These are phyloP conservation scores for Dendrocincla tyrannina DNA, from an alignment of 2,797 vertebrate genomes.

Conservation along the genomic window DNA sequence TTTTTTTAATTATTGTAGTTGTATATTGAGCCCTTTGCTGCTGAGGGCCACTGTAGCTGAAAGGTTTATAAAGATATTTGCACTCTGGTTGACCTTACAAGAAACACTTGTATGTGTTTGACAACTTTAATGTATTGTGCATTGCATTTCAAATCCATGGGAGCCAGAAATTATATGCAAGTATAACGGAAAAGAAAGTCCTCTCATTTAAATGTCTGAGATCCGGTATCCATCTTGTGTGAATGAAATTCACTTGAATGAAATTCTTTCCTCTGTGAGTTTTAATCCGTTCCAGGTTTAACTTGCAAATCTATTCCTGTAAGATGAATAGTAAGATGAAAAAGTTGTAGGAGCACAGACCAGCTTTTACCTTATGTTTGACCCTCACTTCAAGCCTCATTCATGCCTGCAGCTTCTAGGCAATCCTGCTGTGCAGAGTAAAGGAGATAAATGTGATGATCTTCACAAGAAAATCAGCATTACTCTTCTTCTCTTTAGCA, in stretches of 20 bases:
- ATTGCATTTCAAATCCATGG: conserved; percentile 1
- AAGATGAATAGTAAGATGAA: not conserved
- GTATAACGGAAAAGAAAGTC: conserved; percentile 45
- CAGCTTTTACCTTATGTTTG: not conserved
- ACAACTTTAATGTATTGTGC: conserved; percentile 41
- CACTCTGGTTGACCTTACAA: conserved; percentile 6
- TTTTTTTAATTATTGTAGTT: not conserved
- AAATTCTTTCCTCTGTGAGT: not conserved
- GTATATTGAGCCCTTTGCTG: not conserved
- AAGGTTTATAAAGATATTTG: not conserved
- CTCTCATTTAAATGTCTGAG: conserved; percentile 45
- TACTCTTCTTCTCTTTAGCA: not conserved
- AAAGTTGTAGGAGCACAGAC: not conserved
- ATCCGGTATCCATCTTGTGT: conserved; percentile 26
- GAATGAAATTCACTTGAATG: conserved; percentile 33
- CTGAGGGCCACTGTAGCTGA: not conserved
- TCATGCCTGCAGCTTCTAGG: not conserved
- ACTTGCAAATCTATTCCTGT: conserved; percentile 2
- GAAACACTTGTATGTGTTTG: not conserved
- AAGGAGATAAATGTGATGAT: not conserved
- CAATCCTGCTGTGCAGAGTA: not conserved
- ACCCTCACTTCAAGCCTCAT: not conserved
- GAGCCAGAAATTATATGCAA: conserved; percentile 19
- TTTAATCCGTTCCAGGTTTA: conserved; percentile 18
- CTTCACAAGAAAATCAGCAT: not conserved